Evolutionary conservation across 1,140 invertebrate genomes (phyloP), one percentile per base, ranked within the genome.

Genomic region (Bombus waltoni): DNA sequence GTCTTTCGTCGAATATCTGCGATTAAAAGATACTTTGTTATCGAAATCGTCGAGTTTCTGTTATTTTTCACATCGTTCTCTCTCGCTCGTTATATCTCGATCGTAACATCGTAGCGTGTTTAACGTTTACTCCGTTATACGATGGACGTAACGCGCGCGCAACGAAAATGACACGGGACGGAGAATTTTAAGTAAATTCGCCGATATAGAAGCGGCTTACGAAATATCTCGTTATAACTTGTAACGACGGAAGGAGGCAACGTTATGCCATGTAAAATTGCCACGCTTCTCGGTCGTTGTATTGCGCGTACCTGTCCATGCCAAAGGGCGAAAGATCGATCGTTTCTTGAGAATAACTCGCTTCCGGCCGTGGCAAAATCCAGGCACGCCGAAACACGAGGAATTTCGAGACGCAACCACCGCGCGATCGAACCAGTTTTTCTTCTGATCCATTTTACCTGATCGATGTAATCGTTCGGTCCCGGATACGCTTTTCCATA

Each of bases 391-490:
- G 10, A 71, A n/a, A 40, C 70, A n/a, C 70, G 70, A 44, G 13
- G 15, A 72, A n/a, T 72, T 42, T 72, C 70, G 40, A 42, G 40
- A n/a, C 70, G 1, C 70, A 32, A 28, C 32, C 4, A 42, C 25
- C 42, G 13, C 38, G 15, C 10, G 22, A 18, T 47, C 15, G 8
- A 6, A 32, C 35, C 35, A 9, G 18, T 53, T 81, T 18, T 47
- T 40, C 75, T 79, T 71, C 68, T 35, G 76, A 83, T 83, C 65
- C 32, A 57, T 76, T 57, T 59, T 28, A 44, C 15, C 22, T 18
- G 82, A 71, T 84, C 75, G 53, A 84, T 84, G 65, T 66, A 25
- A 80, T 65, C 71, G 59, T 28, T 15, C 28, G 35, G 38, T 22
- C 42, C 70, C 15, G 70, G 42, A 57, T 81, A 81, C 70, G 42